phyloP scores from a whole-genome alignment of 1,140 invertebrate genomes.

The Drosophila pandora region DNA sequence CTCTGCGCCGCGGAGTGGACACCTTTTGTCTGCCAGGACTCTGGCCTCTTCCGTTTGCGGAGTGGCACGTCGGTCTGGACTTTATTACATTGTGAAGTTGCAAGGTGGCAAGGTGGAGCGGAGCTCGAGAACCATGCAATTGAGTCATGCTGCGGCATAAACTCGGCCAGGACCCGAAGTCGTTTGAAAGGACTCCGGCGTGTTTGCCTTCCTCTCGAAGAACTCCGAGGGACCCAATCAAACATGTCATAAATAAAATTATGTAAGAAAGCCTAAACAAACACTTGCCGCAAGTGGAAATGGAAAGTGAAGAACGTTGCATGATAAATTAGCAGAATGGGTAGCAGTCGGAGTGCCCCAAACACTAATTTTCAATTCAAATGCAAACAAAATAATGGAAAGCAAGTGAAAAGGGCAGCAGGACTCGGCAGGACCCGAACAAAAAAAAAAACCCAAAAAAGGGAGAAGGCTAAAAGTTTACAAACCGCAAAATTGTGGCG shows the following conservation, averaged over 20 bases:
- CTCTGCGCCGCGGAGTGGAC: slow-evolving; percentile 1
- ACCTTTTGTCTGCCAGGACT: slow-evolving; percentile 47
- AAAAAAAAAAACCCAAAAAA: slow-evolving; percentile 36
- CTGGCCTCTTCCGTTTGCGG: slow-evolving; percentile 38
- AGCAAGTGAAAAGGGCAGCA: slow-evolving; percentile 57
- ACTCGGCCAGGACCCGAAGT: slow-evolving; percentile 29
- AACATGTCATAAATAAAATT: slow-evolving; percentile 82
- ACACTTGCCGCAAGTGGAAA: slow-evolving; percentile 46
- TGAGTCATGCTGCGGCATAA: slow-evolving; percentile 67
- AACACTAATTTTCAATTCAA: slow-evolving; percentile 82
- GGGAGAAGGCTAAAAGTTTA: slow-evolving; percentile 61
- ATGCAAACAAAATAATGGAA: slow-evolving; percentile 82
- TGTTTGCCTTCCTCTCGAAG: slow-evolving; percentile 46
- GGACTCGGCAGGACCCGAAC: slow-evolving; percentile 15
- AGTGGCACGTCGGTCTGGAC: slow-evolving; percentile 42
- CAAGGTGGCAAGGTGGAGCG: not conserved
- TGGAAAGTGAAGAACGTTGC: slow-evolving; percentile 46
- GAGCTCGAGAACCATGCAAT: slow-evolving; percentile 54
- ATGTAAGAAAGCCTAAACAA: slow-evolving; percentile 67
- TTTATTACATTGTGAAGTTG: slow-evolving; percentile 72
- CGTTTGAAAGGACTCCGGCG: slow-evolving; percentile 34
- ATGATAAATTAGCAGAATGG: slow-evolving; percentile 71
- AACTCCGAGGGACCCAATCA: slow-evolving; percentile 56
- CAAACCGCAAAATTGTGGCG: slow-evolving; percentile 79
- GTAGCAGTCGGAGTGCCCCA: slow-evolving; percentile 61